Percentiles rank a stretch among this genome's conserved stretches.
Evolutionary conservation across 2,888 invertebrate species (phyloP).

Genomic region (Maniola hyperantus): DNA sequence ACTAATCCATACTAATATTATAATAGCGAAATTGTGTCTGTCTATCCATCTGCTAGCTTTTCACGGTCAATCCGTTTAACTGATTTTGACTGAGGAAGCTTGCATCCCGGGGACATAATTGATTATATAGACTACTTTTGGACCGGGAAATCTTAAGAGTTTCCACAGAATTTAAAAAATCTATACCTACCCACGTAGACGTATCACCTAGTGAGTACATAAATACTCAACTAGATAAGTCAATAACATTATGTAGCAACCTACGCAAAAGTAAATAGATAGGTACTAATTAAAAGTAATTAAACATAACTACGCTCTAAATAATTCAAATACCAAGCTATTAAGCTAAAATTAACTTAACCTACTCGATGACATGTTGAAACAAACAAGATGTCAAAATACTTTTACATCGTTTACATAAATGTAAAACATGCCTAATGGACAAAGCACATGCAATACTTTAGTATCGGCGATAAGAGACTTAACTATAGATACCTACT

Average conservation of each 20-base stretch:
- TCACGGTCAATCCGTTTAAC: background rate
- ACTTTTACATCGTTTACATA: background rate
- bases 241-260: background rate
- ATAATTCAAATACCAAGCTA: background rate
- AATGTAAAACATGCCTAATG: background rate
- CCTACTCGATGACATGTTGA: constrained; percentile 11
- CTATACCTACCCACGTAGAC: no score
- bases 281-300: background rate
- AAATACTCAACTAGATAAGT: no score
- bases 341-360: constrained; percentile 1
- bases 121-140: no score
- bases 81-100: no score
- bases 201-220: no score
- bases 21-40: background rate
- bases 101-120: no score
- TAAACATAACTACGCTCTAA: constrained; percentile 3
- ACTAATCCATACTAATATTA: background rate
- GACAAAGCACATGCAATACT: background rate
- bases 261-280: background rate
- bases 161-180: no score
- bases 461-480: no score
- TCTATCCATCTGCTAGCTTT: background rate
- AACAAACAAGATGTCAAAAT: constrained; percentile 9
- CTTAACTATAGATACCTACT: no score
- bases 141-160: no score